Percentiles rank a stretch among this genome's conserved stretches.
phyloP scores from a whole-genome alignment of 2,888 invertebrate species.

The Acronicta leporina region DNA sequence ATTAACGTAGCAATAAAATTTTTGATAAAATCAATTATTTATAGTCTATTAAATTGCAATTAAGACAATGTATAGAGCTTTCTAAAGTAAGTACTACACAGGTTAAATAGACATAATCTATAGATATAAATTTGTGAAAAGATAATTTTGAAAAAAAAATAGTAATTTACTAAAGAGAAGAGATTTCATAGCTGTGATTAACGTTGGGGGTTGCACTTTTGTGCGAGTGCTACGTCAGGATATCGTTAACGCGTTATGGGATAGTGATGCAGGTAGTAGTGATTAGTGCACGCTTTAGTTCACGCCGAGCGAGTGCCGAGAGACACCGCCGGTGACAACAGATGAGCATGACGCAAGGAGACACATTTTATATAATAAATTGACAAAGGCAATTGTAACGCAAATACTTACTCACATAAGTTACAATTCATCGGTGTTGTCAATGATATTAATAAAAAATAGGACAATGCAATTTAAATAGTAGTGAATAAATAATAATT shows the following conservation, averaged over 20 bases:
- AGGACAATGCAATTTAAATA: conserved; percentile 83
- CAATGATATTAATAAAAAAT: conserved; percentile 73
- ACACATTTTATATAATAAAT: conserved; percentile 37
- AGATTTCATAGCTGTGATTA: conserved; percentile 88
- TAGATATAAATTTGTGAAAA: conserved; percentile 75
- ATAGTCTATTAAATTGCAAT: conserved; percentile 84
- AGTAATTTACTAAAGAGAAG: conserved; percentile 81
- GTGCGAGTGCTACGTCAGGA: conserved; percentile 77
- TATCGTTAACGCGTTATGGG: conserved; percentile 53
- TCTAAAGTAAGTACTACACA: conserved; percentile 86
- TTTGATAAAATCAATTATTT: conserved; percentile 89
- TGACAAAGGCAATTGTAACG: conserved; percentile 68
- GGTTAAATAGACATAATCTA: conserved; percentile 83
- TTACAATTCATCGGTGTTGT: conserved; percentile 78
- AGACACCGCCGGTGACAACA: conserved; percentile 1
- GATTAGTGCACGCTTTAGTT: conserved; percentile 67
- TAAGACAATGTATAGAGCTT: conserved; percentile 89
- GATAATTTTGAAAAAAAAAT: conserved; percentile 67
- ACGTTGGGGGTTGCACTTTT: conserved; percentile 81
- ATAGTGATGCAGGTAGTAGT: conserved; percentile 62
- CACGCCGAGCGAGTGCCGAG: conserved; percentile 17
- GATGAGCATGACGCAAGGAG: not conserved
- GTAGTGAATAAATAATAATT: conserved; percentile 67
- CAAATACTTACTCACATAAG: conserved; percentile 70
- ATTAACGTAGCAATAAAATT: conserved; percentile 83